Base-by-base conservation (phyloP, 2,888 invertebrate genomes). In the Leptothorax acervorum region DNA sequence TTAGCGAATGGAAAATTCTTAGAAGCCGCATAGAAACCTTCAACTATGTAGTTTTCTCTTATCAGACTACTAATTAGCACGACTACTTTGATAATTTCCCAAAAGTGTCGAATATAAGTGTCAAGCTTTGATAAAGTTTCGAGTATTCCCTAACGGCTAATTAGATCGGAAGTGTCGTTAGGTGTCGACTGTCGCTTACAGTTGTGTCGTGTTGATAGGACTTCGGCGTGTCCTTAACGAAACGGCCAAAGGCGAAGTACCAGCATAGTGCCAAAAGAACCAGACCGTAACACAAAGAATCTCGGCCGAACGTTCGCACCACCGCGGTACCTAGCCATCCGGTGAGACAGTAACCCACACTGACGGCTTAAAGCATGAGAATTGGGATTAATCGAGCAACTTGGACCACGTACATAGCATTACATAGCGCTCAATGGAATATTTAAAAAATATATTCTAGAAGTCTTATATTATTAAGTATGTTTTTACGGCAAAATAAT, bases 231-330 rank as follows among this genome's bases (percentile, higher is more conserved):
- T 96, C 96, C 92, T 96, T 96, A 53, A 96, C 96, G 89, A 96
- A 96, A 85, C 96, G 94, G 93, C 95, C 95, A 94, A 96, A 96
- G 0, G 96, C 92, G 82, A 96, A 95, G 88, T 96, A 96, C 96
- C 96, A 96, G 70, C 95, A 92, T 35, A 95, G 93, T 0, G 96
- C 95, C 11, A 95, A 89, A 35, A 95, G 87, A 65, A 95, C 95
- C 70, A 96, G 95, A 63, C 95, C 93, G 88, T 96, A 96, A 89
- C 96, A 96, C 15, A 96, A 92, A 85, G 95, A 95, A 91, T 96
- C 96, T 82, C 96, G 92, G 3, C 96, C 96, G 35, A 95, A 93
- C 66, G 95, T 94, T 83, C 95, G 94, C 5, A 96, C 96, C 9
- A 96, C 92, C 0, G 95, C 94, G 1, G 96, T 96, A 9, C 96